Conservation (phyloP, 2,888 invertebrate genomes). For the Spilarctia lutea region DNA sequence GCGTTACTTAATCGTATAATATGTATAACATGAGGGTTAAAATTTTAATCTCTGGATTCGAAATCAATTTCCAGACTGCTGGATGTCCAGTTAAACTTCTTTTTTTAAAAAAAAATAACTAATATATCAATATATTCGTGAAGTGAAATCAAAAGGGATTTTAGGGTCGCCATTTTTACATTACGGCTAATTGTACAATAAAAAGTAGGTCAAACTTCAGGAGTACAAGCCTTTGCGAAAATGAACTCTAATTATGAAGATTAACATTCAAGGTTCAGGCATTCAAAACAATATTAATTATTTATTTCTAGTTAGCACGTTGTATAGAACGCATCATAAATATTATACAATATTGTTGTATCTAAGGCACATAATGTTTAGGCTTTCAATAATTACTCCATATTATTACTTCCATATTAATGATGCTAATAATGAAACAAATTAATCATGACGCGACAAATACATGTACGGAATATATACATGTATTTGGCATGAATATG, state of each 20-base stretch:
- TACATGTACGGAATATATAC: slow-evolving; percentile 51
- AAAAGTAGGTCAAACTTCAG: slow-evolving; percentile 53
- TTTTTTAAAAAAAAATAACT: slow-evolving; percentile 32
- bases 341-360: slow-evolving; percentile 87
- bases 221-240: slow-evolving; percentile 78
- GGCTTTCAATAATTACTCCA: slow-evolving; percentile 86
- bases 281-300: slow-evolving; percentile 81
- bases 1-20: slow-evolving; percentile 83
- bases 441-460: slow-evolving; percentile 64
- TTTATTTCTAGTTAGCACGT: slow-evolving; percentile 86
- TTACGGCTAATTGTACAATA: slow-evolving; percentile 48
- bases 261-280: slow-evolving; percentile 74
- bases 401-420: slow-evolving; percentile 75
- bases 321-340: slow-evolving; percentile 87
- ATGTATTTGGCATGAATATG: slow-evolving; percentile 62
- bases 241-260: slow-evolving; percentile 76
- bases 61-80: slow-evolving; percentile 78
- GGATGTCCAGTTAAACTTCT: slow-evolving; percentile 62
- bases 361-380: slow-evolving; percentile 88
- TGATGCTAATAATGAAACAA: slow-evolving; percentile 77
- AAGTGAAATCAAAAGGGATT: slow-evolving; percentile 27
- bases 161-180: slow-evolving; percentile 31
- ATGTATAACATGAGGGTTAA: slow-evolving; percentile 77
- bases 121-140: slow-evolving; percentile 21
- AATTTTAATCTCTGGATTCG: slow-evolving; percentile 74